A percentile compares a stretch with the other conserved stretches of the same genome.
Conservation (phyloP, 2,797 vertebrate genomes). For the Hemitrygon akajei region DNA sequence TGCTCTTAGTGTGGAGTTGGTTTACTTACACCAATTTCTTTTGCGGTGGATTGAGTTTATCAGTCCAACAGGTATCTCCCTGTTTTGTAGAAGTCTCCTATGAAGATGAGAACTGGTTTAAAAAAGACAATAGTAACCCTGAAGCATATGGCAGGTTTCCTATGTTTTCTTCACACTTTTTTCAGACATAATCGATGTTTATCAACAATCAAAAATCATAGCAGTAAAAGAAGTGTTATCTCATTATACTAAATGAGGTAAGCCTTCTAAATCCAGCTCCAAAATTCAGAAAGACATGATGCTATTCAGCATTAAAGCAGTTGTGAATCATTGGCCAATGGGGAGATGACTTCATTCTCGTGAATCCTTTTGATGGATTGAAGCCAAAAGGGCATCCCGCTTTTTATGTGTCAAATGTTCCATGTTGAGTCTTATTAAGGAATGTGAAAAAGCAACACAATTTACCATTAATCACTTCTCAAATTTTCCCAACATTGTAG, state of each 20-base stretch:
- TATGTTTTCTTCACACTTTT: background rate
- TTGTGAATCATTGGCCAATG: background rate
- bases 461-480: background rate
- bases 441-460: background rate
- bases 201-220: background rate
- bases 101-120: conserved; percentile 7
- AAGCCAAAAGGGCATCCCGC: background rate
- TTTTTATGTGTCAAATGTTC: background rate
- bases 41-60: conserved; percentile 30
- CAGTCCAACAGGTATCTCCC: conserved; percentile 24
- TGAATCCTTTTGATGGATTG: background rate
- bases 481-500: background rate
- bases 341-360: background rate
- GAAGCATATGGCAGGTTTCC: background rate
- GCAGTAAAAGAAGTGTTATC: background rate
- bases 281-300: background rate
- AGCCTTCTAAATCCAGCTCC: background rate
- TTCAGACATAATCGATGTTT: background rate
- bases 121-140: background rate
- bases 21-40: conserved; percentile 33
- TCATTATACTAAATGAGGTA: no score
- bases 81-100: background rate
- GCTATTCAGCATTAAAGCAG: background rate
- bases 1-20: background rate
- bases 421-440: background rate